Evolutionary conservation across 1,140 invertebrate genomes (phyloP).

Genomic region (Chironomus striatipennis): DNA sequence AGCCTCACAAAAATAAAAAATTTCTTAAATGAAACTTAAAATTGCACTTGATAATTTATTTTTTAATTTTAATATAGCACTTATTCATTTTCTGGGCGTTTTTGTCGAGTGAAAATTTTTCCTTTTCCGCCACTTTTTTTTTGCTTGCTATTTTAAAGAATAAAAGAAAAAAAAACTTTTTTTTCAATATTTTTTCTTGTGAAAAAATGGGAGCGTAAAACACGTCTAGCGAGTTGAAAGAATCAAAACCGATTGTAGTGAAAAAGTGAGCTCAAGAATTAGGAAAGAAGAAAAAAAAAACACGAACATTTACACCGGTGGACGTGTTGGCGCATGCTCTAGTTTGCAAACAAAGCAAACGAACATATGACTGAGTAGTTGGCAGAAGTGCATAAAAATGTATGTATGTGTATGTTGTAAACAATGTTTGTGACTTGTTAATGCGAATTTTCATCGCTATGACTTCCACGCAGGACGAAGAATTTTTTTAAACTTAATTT

Average conservation of each 20-base stretch:
- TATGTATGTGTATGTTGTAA: neutral
- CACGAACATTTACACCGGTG: neutral
- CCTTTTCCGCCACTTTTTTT: neutral
- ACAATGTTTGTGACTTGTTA: neutral
- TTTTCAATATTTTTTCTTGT: neutral
- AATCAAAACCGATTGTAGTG: conserved; percentile 12
- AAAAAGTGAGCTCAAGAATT: neutral
- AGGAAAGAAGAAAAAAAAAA: neutral
- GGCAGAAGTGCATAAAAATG: neutral
- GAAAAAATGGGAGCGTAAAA: conserved; percentile 4
- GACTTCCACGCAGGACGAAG: too few species aligned
- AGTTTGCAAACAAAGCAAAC: neutral
- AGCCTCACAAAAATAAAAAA: neutral
- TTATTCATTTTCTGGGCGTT: conserved; percentile 2
- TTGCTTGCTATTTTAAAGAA: too few species aligned
- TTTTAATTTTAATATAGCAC: conserved; percentile 10
- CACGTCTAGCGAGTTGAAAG: neutral
- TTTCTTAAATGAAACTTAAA: neutral
- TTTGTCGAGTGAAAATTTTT: neutral
- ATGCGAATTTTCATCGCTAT: too few species aligned
- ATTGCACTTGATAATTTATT: neutral
- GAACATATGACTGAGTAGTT: neutral
- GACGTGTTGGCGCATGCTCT: neutral
- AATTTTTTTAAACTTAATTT: too few species aligned
- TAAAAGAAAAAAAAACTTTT: neutral